Evolutionary conservation across 2,113 vertebrate species (phyloP).

Genomic region (Carassius carassius): DNA sequence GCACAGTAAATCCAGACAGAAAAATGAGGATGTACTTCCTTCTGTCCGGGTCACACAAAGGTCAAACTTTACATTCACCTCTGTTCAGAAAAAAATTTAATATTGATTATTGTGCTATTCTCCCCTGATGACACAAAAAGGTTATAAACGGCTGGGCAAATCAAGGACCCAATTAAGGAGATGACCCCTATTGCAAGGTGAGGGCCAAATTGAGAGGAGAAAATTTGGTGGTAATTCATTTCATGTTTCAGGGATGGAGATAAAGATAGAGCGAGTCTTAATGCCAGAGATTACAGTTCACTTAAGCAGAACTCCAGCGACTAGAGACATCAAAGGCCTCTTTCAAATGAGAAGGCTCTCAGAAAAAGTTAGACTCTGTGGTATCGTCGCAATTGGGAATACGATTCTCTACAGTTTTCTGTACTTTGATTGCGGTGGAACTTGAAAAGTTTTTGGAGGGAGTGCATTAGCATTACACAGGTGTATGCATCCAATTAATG

Average conservation of each 20-base stretch:
- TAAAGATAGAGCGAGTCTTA: constrained; percentile 54
- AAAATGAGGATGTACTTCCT: constrained; percentile 22
- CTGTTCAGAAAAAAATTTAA: neutral
- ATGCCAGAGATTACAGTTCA: constrained; percentile 58
- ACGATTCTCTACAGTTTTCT: constrained; percentile 28
- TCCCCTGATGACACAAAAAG: constrained; percentile 41
- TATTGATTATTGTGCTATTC: constrained; percentile 52
- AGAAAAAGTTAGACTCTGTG: constrained; percentile 39
- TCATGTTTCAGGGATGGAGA: constrained; percentile 45
- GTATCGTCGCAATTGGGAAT: constrained; percentile 25
- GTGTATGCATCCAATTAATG: constrained; percentile 4
- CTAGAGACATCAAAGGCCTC: constrained; percentile 53
- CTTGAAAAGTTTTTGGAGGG: constrained; percentile 27
- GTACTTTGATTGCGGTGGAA: constrained; percentile 47
- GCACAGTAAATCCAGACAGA: neutral
- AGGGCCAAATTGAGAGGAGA: constrained; percentile 45
- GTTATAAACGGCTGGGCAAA: constrained; percentile 55
- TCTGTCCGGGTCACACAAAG: constrained; percentile 41
- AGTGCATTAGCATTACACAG: constrained; percentile 14
- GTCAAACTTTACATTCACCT: constrained; percentile 43
- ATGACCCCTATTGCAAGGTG: constrained; percentile 53
- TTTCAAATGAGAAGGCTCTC: constrained; percentile 42
- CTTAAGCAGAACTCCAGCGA: constrained; percentile 52
- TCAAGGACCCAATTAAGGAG: constrained; percentile 58
- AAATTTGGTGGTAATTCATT: constrained; percentile 56